phyloP scores from a whole-genome alignment of 2,888 invertebrate genomes.

The Philaethria dido region DNA sequence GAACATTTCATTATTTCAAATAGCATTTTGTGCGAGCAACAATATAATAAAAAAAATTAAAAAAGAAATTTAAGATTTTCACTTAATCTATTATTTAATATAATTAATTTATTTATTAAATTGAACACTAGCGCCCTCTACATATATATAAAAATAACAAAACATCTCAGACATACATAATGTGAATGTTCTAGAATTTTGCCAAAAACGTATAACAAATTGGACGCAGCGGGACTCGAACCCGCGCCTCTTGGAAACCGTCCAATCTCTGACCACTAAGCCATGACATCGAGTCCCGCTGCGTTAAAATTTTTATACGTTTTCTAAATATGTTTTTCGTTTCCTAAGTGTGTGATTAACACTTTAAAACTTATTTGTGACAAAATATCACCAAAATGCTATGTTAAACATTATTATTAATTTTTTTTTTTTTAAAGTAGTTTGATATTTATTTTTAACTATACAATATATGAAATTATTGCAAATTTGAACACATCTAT shows the following conservation, averaged over 20 bases:
- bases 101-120: not conserved
- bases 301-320: no score
- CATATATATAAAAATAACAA: conserved; percentile 12
- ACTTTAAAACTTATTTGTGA: no score
- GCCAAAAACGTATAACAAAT: no score
- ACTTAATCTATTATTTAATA: not conserved
- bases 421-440: no score
- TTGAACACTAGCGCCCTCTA: conserved; percentile 21
- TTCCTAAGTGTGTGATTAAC: no score
- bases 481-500: conserved; percentile 6
- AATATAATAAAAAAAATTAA: not conserved
- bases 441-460: no score
- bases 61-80: not conserved
- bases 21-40: conserved; percentile 13
- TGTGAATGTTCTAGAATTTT: not conserved
- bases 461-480: conserved; percentile 8
- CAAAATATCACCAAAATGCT: not conserved
- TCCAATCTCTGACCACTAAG: no score
- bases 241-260: no score
- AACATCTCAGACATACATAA: not conserved
- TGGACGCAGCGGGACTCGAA: no score
- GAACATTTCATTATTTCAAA: no score
- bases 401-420: not conserved
- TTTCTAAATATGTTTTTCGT: no score
- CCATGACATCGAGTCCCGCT: no score